Percentiles rank a stretch among this genome's conserved stretches.
phyloP scores from a whole-genome alignment of 2,888 invertebrate species.

The Parnassius apollo region DNA sequence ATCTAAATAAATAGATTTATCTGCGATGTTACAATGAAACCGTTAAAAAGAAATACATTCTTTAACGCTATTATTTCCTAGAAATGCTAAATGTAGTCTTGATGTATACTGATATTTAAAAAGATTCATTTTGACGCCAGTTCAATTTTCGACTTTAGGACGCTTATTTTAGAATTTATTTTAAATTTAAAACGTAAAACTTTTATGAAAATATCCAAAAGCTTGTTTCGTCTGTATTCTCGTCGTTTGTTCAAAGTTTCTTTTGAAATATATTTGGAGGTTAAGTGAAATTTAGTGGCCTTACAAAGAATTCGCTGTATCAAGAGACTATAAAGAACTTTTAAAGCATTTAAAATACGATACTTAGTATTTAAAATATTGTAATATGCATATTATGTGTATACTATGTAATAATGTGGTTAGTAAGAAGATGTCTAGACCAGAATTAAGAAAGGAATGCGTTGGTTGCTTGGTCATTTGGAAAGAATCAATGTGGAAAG shows the following conservation, averaged over 20 bases:
- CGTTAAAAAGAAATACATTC: slow-evolving; percentile 7
- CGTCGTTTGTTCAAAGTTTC: slow-evolving; percentile 4
- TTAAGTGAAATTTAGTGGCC: slow-evolving; percentile 10
- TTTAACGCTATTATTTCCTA: slow-evolving; percentile 18
- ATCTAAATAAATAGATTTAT: slow-evolving; percentile 29
- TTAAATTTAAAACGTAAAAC: background rate
- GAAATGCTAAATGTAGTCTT: slow-evolving; percentile 20
- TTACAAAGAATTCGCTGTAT: slow-evolving; percentile 1
- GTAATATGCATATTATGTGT: background rate
- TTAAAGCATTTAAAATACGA: background rate
- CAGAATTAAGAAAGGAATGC: too few species aligned
- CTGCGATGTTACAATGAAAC: slow-evolving; percentile 1
- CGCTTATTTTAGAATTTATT: background rate
- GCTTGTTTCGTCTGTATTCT: slow-evolving; percentile 8
- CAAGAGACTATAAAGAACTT: slow-evolving; percentile 1
- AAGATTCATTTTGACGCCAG: background rate
- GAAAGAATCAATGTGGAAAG: too few species aligned
- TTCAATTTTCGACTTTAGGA: background rate
- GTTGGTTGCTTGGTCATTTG: too few species aligned
- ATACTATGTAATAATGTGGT: too few species aligned
- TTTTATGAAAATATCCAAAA: slow-evolving; percentile 7
- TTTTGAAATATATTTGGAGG: slow-evolving; percentile 12
- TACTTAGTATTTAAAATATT: too few species aligned
- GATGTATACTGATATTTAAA: slow-evolving; percentile 9
- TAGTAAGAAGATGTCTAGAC: too few species aligned